Percentiles rank a stretch among this genome's conserved stretches.
These are phyloP conservation scores for Leucophenga montana DNA, from an alignment of 2,888 invertebrate species.

Conservation along the genomic window DNA sequence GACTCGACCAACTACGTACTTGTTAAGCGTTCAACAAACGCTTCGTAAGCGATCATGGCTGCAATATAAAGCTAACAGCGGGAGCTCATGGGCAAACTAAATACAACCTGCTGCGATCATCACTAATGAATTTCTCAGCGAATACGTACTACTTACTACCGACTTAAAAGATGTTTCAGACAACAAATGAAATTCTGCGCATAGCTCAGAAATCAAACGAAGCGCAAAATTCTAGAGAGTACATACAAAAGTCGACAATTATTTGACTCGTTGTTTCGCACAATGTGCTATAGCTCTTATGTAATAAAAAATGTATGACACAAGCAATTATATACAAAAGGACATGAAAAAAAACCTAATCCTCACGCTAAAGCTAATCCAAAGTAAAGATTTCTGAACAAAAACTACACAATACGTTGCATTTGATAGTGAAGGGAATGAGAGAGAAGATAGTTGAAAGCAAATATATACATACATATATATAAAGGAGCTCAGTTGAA, in stretches of 20 bases:
- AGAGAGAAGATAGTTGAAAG: not conserved
- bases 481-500: constrained; percentile 25
- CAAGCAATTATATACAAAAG: constrained; percentile 56
- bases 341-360: constrained; percentile 28
- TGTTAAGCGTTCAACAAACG: not conserved
- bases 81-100: not conserved
- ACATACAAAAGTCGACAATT: constrained; percentile 18
- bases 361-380: constrained; percentile 27
- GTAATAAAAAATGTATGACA: constrained; percentile 47
- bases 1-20: not conserved
- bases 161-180: too few species aligned
- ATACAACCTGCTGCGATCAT: constrained; percentile 56
- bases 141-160: too few species aligned
- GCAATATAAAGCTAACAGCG: constrained; percentile 8
- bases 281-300: constrained; percentile 30
- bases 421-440: too few species aligned
- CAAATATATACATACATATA: not conserved
- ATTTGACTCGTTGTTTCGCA: constrained; percentile 9
- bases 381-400: not conserved
- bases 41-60: constrained; percentile 13
- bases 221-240: constrained; percentile 57
- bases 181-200: not conserved
- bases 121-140: not conserved
- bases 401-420: constrained; percentile 5
- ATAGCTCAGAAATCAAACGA: constrained; percentile 62